Evolutionary conservation across 2,888 invertebrate species (phyloP).

Genomic region (Ophion ventricosus): DNA sequence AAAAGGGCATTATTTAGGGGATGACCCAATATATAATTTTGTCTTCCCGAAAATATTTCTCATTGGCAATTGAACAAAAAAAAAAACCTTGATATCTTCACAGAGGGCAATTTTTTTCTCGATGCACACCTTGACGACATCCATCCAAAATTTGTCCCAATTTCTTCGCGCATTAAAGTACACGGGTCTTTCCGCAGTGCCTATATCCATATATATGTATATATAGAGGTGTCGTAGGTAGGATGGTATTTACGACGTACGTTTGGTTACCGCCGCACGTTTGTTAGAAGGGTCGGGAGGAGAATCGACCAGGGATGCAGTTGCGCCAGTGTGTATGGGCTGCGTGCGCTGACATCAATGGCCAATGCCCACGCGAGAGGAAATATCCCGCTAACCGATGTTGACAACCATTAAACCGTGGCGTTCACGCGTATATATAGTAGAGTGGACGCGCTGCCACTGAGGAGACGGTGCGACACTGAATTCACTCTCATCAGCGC

Average conservation of each 20-base stretch:
- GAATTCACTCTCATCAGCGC: conserved; percentile 46
- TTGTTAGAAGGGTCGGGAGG: conserved; percentile 54
- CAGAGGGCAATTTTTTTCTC: too few relatives aligned
- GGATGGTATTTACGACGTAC: conserved; percentile 11
- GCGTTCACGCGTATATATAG: conserved; percentile 61
- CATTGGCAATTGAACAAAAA: too few relatives aligned
- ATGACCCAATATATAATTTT: too few relatives aligned
- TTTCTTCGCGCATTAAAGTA: background rate
- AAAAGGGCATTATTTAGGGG: too few relatives aligned
- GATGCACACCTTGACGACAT: background rate
- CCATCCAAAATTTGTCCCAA: background rate
- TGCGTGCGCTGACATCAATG: conserved; percentile 79
- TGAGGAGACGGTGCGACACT: conserved; percentile 48
- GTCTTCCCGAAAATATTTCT: too few relatives aligned
- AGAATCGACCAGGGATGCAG: conserved; percentile 55
- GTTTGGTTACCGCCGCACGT: conserved; percentile 37
- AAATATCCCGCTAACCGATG: conserved; percentile 82
- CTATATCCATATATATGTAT: conserved; percentile 3
- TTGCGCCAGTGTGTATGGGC: conserved; percentile 64
- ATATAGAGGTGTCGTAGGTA: background rate
- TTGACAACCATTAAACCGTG: conserved; percentile 81
- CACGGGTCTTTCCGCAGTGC: background rate
- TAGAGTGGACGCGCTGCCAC: conserved; percentile 46
- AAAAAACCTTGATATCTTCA: too few relatives aligned
- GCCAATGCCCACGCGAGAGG: conserved; percentile 81